Evolutionary conservation across 2,797 vertebrate species (phyloP).

Genomic region (Cyclopterus lumpus): DNA sequence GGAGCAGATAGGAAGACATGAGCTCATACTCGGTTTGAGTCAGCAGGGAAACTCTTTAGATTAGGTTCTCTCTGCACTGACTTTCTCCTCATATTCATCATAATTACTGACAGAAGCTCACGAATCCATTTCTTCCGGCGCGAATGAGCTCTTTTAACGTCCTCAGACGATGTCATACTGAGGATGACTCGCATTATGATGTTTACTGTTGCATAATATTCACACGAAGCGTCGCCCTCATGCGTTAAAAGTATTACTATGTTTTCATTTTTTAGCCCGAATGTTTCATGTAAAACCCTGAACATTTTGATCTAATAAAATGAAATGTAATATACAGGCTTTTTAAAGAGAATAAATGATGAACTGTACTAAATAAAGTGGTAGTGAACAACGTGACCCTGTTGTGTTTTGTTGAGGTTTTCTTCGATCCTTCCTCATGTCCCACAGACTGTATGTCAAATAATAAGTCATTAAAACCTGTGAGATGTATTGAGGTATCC

Average conservation of each 20-base stretch:
- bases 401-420: background rate
- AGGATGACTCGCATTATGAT: conserved; percentile 34
- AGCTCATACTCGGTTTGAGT: conserved; percentile 22
- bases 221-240: background rate
- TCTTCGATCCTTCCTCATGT: background rate
- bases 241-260: background rate
- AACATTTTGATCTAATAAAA: background rate
- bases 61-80: conserved; percentile 31
- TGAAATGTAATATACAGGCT: background rate
- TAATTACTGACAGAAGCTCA: conserved; percentile 47
- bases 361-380: background rate
- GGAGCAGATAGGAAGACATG: conserved; percentile 29
- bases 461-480: background rate
- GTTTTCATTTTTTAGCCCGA: background rate
- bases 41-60: conserved; percentile 13
- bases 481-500: background rate
- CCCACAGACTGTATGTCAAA: background rate
- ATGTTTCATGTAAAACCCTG: background rate
- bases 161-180: conserved; percentile 27
- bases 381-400: background rate
- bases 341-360: background rate
- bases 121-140: conserved; percentile 15
- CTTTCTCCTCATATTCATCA: conserved; percentile 4
- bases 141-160: conserved; percentile 44
- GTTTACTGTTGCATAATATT: conserved; percentile 18